Percentiles rank a stretch among this genome's conserved stretches.
phyloP scores from a whole-genome alignment of 2,797 vertebrate species.

The Petrocephalus sullivani region DNA sequence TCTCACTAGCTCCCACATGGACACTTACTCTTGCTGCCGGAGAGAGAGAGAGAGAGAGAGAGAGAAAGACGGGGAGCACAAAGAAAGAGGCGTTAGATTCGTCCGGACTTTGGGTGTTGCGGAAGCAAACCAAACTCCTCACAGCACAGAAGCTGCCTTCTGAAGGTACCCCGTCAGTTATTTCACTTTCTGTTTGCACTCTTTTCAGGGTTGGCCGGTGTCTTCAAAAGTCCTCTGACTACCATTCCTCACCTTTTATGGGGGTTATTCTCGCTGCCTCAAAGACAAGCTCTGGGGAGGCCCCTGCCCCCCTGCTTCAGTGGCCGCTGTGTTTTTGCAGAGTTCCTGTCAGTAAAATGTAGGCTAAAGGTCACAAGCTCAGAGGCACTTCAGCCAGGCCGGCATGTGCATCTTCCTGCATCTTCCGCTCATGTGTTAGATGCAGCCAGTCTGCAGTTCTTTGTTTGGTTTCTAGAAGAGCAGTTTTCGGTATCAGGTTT shows the following conservation, averaged over 20 bases:
- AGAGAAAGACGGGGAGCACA: slow-evolving; percentile 29
- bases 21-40: slow-evolving; percentile 37
- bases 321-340: slow-evolving; percentile 3
- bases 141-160: slow-evolving; percentile 31
- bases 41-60: slow-evolving; percentile 7
- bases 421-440: neutral
- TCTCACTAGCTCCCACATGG: slow-evolving; percentile 37
- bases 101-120: neutral
- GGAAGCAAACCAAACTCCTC: slow-evolving; percentile 29
- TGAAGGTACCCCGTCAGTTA: slow-evolving; percentile 45
- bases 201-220: neutral
- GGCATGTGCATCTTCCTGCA: neutral
- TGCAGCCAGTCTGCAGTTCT: neutral
- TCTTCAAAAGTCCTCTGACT: neutral
- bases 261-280: neutral
- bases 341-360: slow-evolving; percentile 46
- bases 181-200: slow-evolving; percentile 23
- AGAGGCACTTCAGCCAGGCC: slow-evolving; percentile 14
- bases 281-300: neutral
- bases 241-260: neutral
- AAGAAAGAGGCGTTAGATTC: neutral
- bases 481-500: neutral
- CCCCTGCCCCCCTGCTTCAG: slow-evolving; percentile 15
- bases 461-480: neutral
- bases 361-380: slow-evolving; percentile 63